Evolutionary conservation across 2,888 invertebrate genomes (phyloP).

Genomic region (Lochmaea capreae): DNA sequence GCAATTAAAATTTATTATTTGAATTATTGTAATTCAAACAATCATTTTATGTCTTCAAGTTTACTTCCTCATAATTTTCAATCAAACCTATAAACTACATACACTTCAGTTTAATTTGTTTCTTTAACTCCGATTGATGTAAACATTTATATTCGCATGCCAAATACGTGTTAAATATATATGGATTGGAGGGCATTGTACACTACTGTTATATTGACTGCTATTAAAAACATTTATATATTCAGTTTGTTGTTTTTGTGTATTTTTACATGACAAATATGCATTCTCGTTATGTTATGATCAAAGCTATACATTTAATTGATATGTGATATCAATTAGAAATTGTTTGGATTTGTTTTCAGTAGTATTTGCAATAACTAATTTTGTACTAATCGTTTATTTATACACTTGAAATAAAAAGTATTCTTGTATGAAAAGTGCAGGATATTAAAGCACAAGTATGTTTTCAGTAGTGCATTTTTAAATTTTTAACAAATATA

Average conservation of each 20-base stretch:
- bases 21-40: not conserved
- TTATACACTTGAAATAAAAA: not conserved
- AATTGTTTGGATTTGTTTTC: not conserved
- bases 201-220: not conserved
- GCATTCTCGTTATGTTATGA: constrained; percentile 1
- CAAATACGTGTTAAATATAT: not conserved
- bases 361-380: not conserved
- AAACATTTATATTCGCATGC: not conserved
- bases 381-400: not conserved
- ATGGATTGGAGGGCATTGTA: not conserved
- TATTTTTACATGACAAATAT: not conserved
- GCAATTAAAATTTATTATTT: not conserved
- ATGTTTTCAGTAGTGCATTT: too few relatives aligned
- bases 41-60: not conserved
- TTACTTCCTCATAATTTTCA: not conserved
- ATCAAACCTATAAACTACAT: constrained; percentile 4
- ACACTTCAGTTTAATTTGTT: not conserved
- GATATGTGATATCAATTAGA: not conserved
- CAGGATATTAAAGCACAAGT: too few relatives aligned
- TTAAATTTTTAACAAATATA: too few relatives aligned
- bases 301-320: not conserved
- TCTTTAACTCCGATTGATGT: not conserved
- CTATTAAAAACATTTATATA: not conserved
- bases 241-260: not conserved
- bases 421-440: too few relatives aligned